Evolutionary conservation across 2,113 vertebrate genomes (phyloP).

Genomic region (Enhydra lutris): DNA sequence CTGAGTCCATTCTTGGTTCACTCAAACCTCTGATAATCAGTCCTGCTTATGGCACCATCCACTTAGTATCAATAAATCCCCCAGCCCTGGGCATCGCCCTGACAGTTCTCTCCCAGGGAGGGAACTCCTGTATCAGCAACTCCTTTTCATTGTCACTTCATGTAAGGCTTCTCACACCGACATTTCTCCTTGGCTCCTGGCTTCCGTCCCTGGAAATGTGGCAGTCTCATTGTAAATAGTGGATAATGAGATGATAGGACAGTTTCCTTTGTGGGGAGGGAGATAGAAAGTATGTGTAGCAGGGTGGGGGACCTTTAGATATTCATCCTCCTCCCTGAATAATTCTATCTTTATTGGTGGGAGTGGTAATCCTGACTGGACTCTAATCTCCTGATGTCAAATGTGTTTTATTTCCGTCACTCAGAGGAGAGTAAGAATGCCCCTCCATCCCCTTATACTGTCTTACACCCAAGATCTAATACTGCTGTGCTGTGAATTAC

Average conservation of each 20-base stretch:
- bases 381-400: neutral
- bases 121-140: slow-evolving; percentile 68
- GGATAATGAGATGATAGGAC: slow-evolving; percentile 63
- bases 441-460: neutral
- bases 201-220: slow-evolving; percentile 12
- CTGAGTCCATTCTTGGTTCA: slow-evolving; percentile 45
- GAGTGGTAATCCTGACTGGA: slow-evolving; percentile 28
- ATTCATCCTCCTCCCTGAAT: neutral
- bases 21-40: slow-evolving; percentile 69
- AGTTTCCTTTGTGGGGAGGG: slow-evolving; percentile 46
- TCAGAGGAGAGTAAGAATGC: neutral
- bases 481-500: neutral
- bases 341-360: neutral
- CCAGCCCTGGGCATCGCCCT: slow-evolving; percentile 44
- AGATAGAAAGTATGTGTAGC: neutral
- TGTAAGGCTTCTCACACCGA: slow-evolving; percentile 58
- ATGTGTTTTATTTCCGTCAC: neutral
- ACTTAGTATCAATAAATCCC: slow-evolving; percentile 79
- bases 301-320: neutral
- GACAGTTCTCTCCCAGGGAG: slow-evolving; percentile 67
- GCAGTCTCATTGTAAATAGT: neutral
- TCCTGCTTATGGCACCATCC: slow-evolving; percentile 64
- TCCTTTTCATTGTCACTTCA: slow-evolving; percentile 66
- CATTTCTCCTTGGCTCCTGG: slow-evolving; percentile 69
- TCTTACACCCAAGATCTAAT: neutral